Evolutionary conservation across 2,888 invertebrate species (phyloP).

Genomic region (Drosophila macrospina): DNA sequence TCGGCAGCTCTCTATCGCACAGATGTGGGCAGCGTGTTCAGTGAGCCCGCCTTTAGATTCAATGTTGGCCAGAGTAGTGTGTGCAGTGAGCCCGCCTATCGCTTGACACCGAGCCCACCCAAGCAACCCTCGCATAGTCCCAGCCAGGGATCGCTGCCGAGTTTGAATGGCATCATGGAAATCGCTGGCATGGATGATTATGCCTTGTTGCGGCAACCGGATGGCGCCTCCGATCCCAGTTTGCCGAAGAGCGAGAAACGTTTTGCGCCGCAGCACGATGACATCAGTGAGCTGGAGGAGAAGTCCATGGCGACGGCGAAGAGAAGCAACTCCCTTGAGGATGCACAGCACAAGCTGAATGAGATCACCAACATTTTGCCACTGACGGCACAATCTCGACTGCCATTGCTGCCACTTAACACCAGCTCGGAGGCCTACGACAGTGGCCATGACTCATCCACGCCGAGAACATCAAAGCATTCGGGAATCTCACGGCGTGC

Average conservation of each 20-base stretch:
- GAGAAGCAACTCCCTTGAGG: conserved; percentile 78
- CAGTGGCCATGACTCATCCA: conserved; percentile 93
- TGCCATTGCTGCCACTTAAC: conserved; percentile 84
- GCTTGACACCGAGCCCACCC: conserved; percentile 85
- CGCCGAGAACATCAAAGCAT: conserved; percentile 92
- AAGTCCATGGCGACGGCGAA: conserved; percentile 76
- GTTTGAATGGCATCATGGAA: conserved; percentile 89
- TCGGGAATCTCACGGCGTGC: conserved; percentile 92
- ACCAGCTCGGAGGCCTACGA: conserved; percentile 89
- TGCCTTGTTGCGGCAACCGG: conserved; percentile 93
- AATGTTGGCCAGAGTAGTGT: conserved; percentile 90
- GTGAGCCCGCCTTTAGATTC: conserved; percentile 85
- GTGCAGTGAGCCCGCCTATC: conserved; percentile 94
- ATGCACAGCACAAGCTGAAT: conserved; percentile 72
- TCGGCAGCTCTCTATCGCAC: conserved; percentile 87
- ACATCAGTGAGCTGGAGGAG: conserved; percentile 84
- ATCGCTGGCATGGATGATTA: conserved; percentile 87
- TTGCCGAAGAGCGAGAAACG: conserved; percentile 86
- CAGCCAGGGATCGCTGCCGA: conserved; percentile 86
- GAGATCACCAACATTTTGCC: conserved; percentile 77
- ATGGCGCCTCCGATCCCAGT: conserved; percentile 97
- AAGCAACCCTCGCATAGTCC: conserved; percentile 85
- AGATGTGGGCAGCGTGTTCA: conserved; percentile 85
- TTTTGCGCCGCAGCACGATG: conserved; percentile 78
- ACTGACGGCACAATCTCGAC: conserved; percentile 82